phyloP scores from a whole-genome alignment of 1,140 invertebrate species.

The Drosophila sechellia region DNA sequence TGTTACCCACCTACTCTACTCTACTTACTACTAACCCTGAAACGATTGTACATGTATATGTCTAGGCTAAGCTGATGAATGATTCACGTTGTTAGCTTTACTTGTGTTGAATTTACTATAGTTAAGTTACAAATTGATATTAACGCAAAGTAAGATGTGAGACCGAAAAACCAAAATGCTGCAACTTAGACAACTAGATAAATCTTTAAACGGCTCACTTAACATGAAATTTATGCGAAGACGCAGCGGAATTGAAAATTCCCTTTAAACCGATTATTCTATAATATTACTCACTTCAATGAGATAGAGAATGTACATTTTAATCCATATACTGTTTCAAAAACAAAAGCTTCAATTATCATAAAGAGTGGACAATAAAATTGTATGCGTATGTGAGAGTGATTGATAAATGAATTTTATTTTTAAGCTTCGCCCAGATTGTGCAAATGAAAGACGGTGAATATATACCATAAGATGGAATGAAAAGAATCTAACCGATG shows the following conservation, averaged over 20 bases:
- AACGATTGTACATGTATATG: conserved; percentile 43
- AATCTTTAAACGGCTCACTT: conserved; percentile 51
- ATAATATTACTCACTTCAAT: conserved; percentile 41
- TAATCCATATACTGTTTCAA: conserved; percentile 37
- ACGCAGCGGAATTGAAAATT: conserved; percentile 37
- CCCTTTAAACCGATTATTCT: conserved; percentile 37
- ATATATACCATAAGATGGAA: conserved; percentile 54
- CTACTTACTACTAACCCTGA: background rate
- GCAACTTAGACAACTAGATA: conserved; percentile 53
- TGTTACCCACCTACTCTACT: conserved; percentile 12
- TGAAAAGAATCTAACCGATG: background rate
- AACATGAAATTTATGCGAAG: conserved; percentile 22
- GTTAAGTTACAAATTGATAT: conserved; percentile 76
- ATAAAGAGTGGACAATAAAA: conserved; percentile 75
- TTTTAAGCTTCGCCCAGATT: conserved; percentile 55
- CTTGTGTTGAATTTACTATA: conserved; percentile 77
- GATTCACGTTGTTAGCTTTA: conserved; percentile 65
- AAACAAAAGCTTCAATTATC: conserved; percentile 71
- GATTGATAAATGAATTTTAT: conserved; percentile 65
- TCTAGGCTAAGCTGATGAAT: conserved; percentile 45
- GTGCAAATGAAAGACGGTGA: conserved; percentile 70
- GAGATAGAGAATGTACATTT: conserved; percentile 43
- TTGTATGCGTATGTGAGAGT: conserved; percentile 60
- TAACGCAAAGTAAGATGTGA: conserved; percentile 58
- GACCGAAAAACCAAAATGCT: conserved; percentile 66